Conservation (phyloP, 2,888 invertebrate species). For the Nemapogon koenigi region DNA sequence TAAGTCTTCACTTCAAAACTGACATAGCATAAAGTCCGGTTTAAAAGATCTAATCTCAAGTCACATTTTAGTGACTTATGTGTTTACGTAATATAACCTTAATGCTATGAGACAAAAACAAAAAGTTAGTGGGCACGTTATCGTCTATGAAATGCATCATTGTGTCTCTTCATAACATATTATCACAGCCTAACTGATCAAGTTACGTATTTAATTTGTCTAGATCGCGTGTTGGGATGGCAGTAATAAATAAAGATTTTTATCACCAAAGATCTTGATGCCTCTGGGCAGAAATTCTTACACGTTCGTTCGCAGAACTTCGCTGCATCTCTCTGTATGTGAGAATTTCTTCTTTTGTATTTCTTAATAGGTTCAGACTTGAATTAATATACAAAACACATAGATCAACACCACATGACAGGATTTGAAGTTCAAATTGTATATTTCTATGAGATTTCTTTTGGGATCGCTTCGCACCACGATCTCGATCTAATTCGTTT, state of each 20-base stretch:
- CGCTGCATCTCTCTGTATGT: slow-evolving; percentile 26
- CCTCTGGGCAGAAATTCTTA: slow-evolving; percentile 55
- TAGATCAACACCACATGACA: too few species aligned
- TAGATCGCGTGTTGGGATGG: slow-evolving; percentile 52
- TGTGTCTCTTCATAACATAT: slow-evolving; percentile 31
- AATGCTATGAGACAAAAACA: too few species aligned
- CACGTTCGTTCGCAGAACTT: slow-evolving; percentile 47
- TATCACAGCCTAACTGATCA: slow-evolving; percentile 37
- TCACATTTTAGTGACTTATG: slow-evolving; percentile 33
- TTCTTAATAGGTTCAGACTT: too few species aligned
- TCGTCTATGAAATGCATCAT: slow-evolving; percentile 14
- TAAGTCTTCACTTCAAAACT: too few species aligned
- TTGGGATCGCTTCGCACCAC: too few species aligned
- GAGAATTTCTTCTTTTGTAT: slow-evolving; percentile 1
- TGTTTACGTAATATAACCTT: too few species aligned
- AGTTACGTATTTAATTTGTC: slow-evolving; percentile 59
- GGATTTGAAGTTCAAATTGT: too few species aligned
- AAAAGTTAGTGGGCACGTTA: slow-evolving; percentile 2
- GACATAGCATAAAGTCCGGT: too few species aligned
- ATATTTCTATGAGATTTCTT: too few species aligned
- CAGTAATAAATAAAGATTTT: slow-evolving; percentile 53
- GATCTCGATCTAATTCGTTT: too few species aligned
- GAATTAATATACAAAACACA: too few species aligned
- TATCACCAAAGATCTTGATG: slow-evolving; percentile 37
- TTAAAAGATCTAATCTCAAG: too few species aligned